These are phyloP conservation scores for Helarctos malayanus DNA, from an alignment of 2,797 vertebrate species.

Conservation along the genomic window DNA sequence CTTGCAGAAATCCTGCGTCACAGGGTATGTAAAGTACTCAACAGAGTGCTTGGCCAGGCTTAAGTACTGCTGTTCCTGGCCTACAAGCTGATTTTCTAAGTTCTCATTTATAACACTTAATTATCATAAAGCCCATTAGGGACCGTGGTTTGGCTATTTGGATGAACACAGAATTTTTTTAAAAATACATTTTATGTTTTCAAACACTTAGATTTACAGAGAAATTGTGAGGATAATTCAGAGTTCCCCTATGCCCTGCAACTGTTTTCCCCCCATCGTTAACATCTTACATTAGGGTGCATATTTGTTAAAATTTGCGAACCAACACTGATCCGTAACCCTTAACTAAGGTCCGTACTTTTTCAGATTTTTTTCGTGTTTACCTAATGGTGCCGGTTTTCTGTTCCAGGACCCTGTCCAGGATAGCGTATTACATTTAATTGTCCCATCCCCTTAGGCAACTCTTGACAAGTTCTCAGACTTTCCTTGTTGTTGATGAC, in stretches of 20 bases:
- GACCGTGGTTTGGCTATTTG: background rate
- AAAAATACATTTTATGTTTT: slow-evolving; percentile 11
- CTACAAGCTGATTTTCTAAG: background rate
- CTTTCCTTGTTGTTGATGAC: slow-evolving; percentile 1
- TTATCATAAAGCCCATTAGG: background rate
- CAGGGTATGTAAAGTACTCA: background rate
- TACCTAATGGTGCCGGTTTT: background rate
- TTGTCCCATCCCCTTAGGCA: background rate
- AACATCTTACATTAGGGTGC: background rate
- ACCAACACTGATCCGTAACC: fast-evolving
- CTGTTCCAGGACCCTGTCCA: background rate
- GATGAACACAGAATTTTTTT: slow-evolving; percentile 15
- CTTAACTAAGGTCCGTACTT: background rate
- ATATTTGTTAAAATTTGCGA: background rate
- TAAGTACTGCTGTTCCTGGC: background rate
- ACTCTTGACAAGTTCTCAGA: background rate
- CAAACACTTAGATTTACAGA: background rate
- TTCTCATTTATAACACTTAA: background rate
- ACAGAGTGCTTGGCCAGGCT: background rate
- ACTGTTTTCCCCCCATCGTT: background rate
- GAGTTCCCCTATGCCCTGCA: background rate
- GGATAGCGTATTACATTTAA: background rate
- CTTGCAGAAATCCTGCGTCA: background rate
- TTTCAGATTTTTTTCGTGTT: background rate
- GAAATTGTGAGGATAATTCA: background rate